Percentiles rank a stretch among this genome's conserved stretches.
phyloP scores from a whole-genome alignment of 2,797 vertebrate species.

The Cryptoprocta ferox region DNA sequence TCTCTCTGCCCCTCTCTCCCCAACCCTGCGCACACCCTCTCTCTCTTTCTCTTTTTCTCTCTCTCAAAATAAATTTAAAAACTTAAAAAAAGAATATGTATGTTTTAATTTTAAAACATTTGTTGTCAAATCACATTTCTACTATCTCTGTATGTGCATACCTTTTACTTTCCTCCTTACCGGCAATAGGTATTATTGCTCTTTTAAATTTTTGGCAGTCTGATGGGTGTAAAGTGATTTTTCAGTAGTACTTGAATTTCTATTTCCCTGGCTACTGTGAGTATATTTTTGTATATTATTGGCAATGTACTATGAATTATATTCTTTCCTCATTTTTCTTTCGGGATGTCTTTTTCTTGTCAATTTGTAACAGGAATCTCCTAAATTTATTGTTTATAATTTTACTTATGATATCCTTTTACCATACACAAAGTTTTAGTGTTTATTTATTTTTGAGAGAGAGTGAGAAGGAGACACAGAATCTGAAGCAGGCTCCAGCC shows the following conservation, averaged over 20 bases:
- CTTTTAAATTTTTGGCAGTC: neutral
- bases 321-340: neutral
- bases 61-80: too few relatives aligned
- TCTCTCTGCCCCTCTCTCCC: neutral
- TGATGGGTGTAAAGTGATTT: neutral
- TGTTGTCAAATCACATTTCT: neutral
- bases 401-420: constrained; percentile 15
- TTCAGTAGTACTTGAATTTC: neutral
- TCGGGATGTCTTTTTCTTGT: constrained; percentile 28
- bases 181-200: neutral
- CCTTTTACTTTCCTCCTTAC: neutral
- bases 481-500: too few relatives aligned
- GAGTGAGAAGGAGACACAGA: too few relatives aligned
- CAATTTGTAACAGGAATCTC: constrained; percentile 18
- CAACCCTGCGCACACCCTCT: too few relatives aligned
- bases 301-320: constrained; percentile 1
- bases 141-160: neutral
- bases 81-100: neutral
- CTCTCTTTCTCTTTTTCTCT: too few relatives aligned
- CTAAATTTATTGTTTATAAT: neutral
- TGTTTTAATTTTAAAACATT: constrained; percentile 7
- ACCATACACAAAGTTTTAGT: neutral
- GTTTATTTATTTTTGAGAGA: too few relatives aligned
- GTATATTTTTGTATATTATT: neutral
- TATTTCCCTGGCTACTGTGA: neutral